phyloP scores from a whole-genome alignment of 2,113 vertebrate species.

The Variabilichromis moorii region DNA sequence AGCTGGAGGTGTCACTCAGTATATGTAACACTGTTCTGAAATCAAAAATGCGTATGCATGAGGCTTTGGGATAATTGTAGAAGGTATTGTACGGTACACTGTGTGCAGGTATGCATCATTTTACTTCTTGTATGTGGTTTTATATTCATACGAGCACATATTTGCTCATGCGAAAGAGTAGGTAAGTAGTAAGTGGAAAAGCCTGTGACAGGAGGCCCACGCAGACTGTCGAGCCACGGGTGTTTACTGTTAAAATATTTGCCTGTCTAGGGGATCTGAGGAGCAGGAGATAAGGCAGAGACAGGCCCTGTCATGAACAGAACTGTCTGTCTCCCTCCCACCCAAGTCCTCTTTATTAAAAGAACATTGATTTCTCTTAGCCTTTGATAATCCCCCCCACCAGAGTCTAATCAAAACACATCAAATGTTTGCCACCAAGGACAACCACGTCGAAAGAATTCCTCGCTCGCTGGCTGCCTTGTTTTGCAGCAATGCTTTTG shows the following conservation, averaged over 20 bases:
- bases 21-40: not conserved
- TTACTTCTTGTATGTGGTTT: not conserved
- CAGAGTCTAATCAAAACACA: constrained; percentile 61
- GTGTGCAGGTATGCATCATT: not conserved
- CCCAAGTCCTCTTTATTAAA: constrained; percentile 67
- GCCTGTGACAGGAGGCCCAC: constrained; percentile 54
- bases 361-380: constrained; percentile 70
- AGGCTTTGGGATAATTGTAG: not conserved
- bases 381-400: constrained; percentile 64
- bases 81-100: not conserved
- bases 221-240: constrained; percentile 57
- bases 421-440: constrained; percentile 61
- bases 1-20: constrained; percentile 38
- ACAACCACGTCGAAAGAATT: constrained; percentile 43
- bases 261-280: constrained; percentile 63
- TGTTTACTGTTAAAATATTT: constrained; percentile 75
- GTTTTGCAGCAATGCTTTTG: constrained; percentile 22
- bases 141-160: not conserved
- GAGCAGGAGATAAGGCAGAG: constrained; percentile 62
- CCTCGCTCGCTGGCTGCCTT: constrained; percentile 29
- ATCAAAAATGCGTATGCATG: not conserved
- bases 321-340: constrained; percentile 57
- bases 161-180: constrained; percentile 10
- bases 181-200: constrained; percentile 38
- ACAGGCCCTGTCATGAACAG: constrained; percentile 54